These are phyloP conservation scores for Grantiella picta DNA, from an alignment of 2,113 vertebrate species.

Conservation along the genomic window DNA sequence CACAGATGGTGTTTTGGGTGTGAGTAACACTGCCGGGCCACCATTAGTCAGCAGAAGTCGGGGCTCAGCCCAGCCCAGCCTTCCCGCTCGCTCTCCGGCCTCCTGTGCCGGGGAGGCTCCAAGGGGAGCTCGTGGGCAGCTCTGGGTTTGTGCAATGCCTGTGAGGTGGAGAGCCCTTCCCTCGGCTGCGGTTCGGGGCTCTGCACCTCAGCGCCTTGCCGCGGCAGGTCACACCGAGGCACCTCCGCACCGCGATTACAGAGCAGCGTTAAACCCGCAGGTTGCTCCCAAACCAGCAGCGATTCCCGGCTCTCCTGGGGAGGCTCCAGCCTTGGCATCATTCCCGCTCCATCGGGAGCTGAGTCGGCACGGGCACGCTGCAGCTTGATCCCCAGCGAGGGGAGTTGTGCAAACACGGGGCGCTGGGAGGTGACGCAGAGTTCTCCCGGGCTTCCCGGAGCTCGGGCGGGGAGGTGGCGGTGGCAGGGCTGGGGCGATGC, in stretches of 20 bases:
- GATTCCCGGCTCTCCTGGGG: background rate
- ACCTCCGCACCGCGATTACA: rapidly evolving
- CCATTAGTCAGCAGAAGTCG: background rate
- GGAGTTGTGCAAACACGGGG: background rate
- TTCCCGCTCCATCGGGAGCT: background rate
- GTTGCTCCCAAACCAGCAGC: background rate
- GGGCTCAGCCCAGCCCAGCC: background rate
- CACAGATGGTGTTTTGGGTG: background rate
- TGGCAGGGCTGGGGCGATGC: rapidly evolving
- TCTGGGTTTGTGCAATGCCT: background rate
- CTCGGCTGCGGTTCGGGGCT: rapidly evolving
- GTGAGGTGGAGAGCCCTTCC: background rate
- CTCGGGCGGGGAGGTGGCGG: background rate
- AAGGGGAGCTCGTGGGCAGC: background rate
- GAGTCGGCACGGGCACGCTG: background rate
- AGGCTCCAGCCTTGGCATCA: background rate
- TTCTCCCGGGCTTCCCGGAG: background rate
- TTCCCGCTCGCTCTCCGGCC: background rate
- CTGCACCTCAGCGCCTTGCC: background rate
- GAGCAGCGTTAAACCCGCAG: rapidly evolving
- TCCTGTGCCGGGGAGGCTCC: background rate
- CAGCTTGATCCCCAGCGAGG: background rate
- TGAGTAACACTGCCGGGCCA: background rate
- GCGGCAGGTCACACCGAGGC: rapidly evolving
- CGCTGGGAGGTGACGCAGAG: background rate